Evolutionary conservation across 2,797 vertebrate genomes (phyloP), one percentile per base, ranked within the genome.

Genomic region (Sarcophilus harrisii): DNA sequence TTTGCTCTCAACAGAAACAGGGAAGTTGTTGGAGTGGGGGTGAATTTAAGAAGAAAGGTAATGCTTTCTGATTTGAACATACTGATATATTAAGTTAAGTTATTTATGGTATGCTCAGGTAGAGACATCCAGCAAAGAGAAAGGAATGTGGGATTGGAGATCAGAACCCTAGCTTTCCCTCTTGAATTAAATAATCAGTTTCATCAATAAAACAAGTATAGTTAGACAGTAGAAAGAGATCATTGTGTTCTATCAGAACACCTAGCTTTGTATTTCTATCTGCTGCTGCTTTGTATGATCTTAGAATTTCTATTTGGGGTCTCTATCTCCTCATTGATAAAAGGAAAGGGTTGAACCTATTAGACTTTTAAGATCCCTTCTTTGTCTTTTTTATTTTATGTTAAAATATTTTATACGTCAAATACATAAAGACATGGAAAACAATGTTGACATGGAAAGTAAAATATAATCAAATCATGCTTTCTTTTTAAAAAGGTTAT

Each of bases 381-480:
- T 81, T 45, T 81, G 73, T 27, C 38, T 81, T 27, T 73, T 73
- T 27, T 9, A 45, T 81, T 73, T 81, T 81, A 45, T 81, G 73
- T 81, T 45, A 45, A 81, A 81, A 81, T 45, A 45, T 9, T 81
- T 81, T 45, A 27, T 81, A 81, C 45, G 73, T 27, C 73, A 81
- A 81, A 81, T 81, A 24, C 38, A 45, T 81, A 81, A 81, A 73
- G 66, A 73, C 66, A 81, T 66, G 58, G n/a, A 95, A 95, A 95
- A 93, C 97, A 95, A 97, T 94, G 62, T 62, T 28, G 24, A 32
- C 58, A 38, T 59, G 57, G 92, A 52, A 93, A 58, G 97, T 87
- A 58, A 58, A 91, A 95, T 95, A 18, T 95, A 91, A 92, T 57
- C 54, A 58, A 90, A 60, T 52, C 73, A 90, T 95, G 59, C 90